phyloP scores from a whole-genome alignment of 2,888 invertebrate genomes.

The Megastigmus dorsalis region DNA sequence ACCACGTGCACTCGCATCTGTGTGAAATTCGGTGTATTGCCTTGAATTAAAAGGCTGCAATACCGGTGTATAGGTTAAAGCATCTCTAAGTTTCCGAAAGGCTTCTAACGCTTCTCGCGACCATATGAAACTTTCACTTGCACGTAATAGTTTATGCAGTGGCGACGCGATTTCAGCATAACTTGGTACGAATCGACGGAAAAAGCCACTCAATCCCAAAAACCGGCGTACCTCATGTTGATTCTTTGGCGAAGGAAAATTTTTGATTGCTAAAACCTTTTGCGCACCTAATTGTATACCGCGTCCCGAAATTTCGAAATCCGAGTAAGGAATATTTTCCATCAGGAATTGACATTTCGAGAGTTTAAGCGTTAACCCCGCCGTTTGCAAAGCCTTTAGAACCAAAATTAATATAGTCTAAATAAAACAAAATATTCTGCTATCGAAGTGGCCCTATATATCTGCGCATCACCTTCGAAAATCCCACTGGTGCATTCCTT shows the following conservation, averaged over 20 bases:
- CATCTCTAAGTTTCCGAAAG: conserved; percentile 22
- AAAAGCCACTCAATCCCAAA: conserved; percentile 37
- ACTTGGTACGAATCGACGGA: conserved; percentile 40
- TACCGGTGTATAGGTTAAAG: conserved; percentile 9
- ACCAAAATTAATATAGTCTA: conserved; percentile 54
- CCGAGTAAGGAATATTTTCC: conserved; percentile 59
- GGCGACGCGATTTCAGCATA: conserved; percentile 32
- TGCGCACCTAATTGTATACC: conserved; percentile 36
- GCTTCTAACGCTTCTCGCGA: not conserved
- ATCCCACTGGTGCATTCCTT: conserved; percentile 58
- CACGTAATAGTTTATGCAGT: conserved; percentile 17
- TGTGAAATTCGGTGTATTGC: conserved; percentile 41
- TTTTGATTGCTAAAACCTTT: conserved; percentile 53
- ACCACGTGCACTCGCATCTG: conserved; percentile 38
- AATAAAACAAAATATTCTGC: conserved; percentile 23
- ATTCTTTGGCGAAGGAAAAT: conserved; percentile 30
- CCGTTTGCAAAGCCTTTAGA: conserved; percentile 54
- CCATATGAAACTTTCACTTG: conserved; percentile 8
- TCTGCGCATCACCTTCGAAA: not conserved
- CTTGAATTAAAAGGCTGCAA: conserved; percentile 10
- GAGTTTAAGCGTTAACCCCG: conserved; percentile 60
- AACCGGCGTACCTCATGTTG: conserved; percentile 38
- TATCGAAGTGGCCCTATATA: conserved; percentile 1
- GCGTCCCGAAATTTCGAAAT: conserved; percentile 50
- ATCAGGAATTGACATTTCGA: conserved; percentile 60